Conservation (phyloP, 2,888 invertebrate genomes). For the Aporophyla lueneburgensis region DNA sequence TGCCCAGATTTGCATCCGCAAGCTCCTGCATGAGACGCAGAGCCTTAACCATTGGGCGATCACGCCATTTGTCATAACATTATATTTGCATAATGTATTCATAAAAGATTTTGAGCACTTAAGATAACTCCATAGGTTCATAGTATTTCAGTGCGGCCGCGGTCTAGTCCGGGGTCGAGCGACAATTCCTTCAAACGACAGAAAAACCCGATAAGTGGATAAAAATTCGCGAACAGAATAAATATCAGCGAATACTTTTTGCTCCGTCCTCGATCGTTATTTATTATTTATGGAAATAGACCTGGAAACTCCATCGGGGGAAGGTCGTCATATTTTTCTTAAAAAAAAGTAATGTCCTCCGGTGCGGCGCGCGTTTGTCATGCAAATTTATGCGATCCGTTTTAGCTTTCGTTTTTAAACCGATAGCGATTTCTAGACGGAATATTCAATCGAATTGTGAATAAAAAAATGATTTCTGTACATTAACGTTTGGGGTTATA, state of each 20-base stretch:
- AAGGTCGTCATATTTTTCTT: slow-evolving; percentile 90
- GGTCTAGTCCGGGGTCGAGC: slow-evolving; percentile 29
- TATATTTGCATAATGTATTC: background rate
- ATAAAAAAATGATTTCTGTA: slow-evolving; percentile 80
- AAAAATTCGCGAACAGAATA: slow-evolving; percentile 87
- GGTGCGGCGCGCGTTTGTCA: slow-evolving; percentile 85
- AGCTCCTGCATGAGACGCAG: background rate
- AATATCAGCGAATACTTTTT: slow-evolving; percentile 87
- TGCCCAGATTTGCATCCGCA: background rate
- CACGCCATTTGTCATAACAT: background rate
- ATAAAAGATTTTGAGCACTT: background rate
- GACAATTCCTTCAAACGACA: slow-evolving; percentile 67
- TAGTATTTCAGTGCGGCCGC: slow-evolving; percentile 11
- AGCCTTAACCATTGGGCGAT: background rate
- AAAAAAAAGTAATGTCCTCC: slow-evolving; percentile 87
- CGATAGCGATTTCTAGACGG: slow-evolving; percentile 87
- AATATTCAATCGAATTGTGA: slow-evolving; percentile 84
- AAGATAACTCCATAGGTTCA: background rate
- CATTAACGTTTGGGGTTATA: slow-evolving; percentile 78
- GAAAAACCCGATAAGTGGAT: slow-evolving; percentile 85
- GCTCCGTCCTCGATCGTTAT: slow-evolving; percentile 87
- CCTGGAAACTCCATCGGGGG: slow-evolving; percentile 86
- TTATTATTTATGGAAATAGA: slow-evolving; percentile 91
- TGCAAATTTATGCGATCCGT: slow-evolving; percentile 90
- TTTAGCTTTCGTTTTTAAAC: slow-evolving; percentile 86